Evolutionary conservation across 2,113 vertebrate genomes (phyloP).

Genomic region (Holacanthus passer): DNA sequence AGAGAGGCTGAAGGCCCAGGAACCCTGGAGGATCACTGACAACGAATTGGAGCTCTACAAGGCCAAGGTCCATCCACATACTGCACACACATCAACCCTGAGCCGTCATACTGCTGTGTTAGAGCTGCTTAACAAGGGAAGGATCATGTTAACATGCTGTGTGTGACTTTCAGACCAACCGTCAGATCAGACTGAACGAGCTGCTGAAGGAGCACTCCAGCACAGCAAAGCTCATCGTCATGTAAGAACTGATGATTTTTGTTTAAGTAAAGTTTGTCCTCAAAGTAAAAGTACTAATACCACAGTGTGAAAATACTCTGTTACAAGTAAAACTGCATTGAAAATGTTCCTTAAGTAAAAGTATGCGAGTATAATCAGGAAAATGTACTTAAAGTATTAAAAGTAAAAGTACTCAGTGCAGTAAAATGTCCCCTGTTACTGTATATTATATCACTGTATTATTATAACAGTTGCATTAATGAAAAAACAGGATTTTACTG

Average conservation of each 20-base stretch:
- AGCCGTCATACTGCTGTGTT: not conserved
- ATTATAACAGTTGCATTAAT: too few species aligned
- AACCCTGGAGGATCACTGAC: slow-evolving; percentile 98
- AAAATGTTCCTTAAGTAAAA: not conserved
- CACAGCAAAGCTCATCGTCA: slow-evolving; percentile 95
- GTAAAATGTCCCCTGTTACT: too few species aligned
- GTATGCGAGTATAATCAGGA: not conserved
- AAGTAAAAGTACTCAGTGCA: too few species aligned
- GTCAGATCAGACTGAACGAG: slow-evolving; percentile 97
- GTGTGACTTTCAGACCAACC: slow-evolving; percentile 88
- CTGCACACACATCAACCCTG: accelerated
- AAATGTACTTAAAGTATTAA: too few species aligned
- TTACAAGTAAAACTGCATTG: not conserved
- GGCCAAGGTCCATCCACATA: slow-evolving; percentile 87
- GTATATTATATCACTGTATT: too few species aligned
- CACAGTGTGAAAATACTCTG: not conserved
- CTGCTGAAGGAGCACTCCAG: slow-evolving; percentile 95
- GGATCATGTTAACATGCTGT: not conserved
- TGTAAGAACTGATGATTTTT: slow-evolving; percentile 86
- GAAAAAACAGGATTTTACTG: too few species aligned
- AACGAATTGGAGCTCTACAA: slow-evolving; percentile 97
- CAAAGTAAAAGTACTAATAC: not conserved
- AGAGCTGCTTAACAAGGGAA: not conserved
- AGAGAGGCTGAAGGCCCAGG: slow-evolving; percentile 94
- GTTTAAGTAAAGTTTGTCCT: not conserved